Conservation (phyloP, 1,140 invertebrate species). For the Acarapis woodi region DNA sequence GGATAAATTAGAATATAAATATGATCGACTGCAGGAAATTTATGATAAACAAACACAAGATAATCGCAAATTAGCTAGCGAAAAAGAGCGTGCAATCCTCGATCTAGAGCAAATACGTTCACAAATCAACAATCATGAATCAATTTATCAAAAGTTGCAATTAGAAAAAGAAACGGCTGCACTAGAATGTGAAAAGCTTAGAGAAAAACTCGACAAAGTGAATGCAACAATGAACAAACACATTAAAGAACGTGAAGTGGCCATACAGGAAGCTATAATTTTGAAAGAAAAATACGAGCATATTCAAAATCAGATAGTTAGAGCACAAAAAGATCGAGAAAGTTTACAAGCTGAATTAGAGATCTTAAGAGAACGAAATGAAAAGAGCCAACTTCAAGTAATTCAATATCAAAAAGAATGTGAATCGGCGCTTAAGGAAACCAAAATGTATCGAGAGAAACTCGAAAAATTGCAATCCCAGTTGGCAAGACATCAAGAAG, state of each 20-base stretch:
- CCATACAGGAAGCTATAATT: constrained; percentile 44
- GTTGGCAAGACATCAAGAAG: constrained; percentile 47
- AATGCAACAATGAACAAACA: constrained; percentile 36
- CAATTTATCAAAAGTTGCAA: constrained; percentile 49
- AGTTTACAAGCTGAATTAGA: constrained; percentile 52
- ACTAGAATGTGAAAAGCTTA: constrained; percentile 46
- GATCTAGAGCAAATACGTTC: constrained; percentile 57
- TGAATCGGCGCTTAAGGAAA: constrained; percentile 50
- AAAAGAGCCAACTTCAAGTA: constrained; percentile 28
- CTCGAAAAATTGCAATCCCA: constrained; percentile 50
- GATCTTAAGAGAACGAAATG: constrained; percentile 51
- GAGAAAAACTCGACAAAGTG: constrained; percentile 60
- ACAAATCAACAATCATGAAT: constrained; percentile 49
- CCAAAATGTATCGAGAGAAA: constrained; percentile 61
- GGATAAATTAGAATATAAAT: constrained; percentile 60
- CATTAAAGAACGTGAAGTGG: constrained; percentile 55
- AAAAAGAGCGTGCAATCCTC: constrained; percentile 43
- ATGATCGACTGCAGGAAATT: constrained; percentile 60
- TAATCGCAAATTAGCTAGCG: constrained; percentile 41
- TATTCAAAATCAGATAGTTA: constrained; percentile 40
- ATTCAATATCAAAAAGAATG: constrained; percentile 33
- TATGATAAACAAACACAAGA: constrained; percentile 54
- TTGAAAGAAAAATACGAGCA: constrained; percentile 46
- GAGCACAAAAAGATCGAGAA: constrained; percentile 53
- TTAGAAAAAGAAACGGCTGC: constrained; percentile 60